Evolutionary conservation across 2,113 vertebrate species (phyloP), one percentile per base, ranked within the genome.

Genomic region (Pimephales promelas): DNA sequence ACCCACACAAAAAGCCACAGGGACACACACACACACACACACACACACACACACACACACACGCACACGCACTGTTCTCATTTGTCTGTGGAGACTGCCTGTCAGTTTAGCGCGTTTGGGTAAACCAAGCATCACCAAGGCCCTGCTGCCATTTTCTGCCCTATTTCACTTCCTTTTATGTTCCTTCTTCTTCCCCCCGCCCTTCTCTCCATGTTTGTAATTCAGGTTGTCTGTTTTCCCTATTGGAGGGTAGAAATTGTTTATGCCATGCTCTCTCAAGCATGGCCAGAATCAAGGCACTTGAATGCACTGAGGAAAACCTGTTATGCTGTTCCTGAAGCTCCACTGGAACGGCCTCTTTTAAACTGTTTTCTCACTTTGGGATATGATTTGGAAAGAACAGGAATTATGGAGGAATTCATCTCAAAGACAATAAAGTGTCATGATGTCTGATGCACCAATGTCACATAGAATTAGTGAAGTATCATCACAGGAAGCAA

Each of bases 101-200:
- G 82, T 87, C 81, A 84, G 85, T 78, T 79, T 49, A 68, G 56
- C 5, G 34, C 45, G 43, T 85, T 83, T 84, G 79, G 78, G 78
- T 85, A 80, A 79, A 77, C 85, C 71, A 71, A 68, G 72, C 80
- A 83, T 64, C 80, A 83, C 66, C 22, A 85, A 79, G 81, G 75
- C n/a, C 83, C 76, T 74, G 54, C 70, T 85, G 84, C 76, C 54
- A 79, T 87, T 87, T 87, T 87, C 76, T 74, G 85, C 82, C 84
- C 76, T 80, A 86, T 84, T 88, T 88, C 84, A 62, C 74, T 73
- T 76, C 83, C 84, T 88, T 88, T 87, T 79, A 86, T 88, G 86
- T 87, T 62, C 34, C 24, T 72, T 28, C 71, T 73, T 68, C 2
- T 76, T 49, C 61, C 73, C 14, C 5, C 43, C 57, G 72, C 49